Conservation (phyloP, 1,140 invertebrate species). For the Chelonus insularis region DNA sequence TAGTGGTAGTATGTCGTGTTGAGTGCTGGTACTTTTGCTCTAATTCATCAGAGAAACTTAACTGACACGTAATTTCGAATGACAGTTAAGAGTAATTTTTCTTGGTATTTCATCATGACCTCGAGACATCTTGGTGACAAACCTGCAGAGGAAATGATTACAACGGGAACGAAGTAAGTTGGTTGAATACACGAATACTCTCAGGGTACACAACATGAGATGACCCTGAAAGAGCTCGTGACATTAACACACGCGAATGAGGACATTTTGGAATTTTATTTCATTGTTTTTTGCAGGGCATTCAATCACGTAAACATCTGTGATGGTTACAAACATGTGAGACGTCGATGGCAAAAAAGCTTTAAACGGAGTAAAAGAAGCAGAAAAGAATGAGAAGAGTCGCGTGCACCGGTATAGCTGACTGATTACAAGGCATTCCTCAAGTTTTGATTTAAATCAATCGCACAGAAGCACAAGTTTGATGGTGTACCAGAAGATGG, state of each 20-base stretch:
- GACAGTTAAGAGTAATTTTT: slow-evolving; percentile 5
- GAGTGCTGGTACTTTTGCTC: slow-evolving; percentile 1
- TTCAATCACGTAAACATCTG: no score
- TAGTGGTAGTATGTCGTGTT: no score
- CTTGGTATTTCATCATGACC: slow-evolving; percentile 22
- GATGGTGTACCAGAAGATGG: neutral
- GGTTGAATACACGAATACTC: neutral
- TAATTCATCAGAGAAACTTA: neutral
- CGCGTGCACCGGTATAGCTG: slow-evolving; percentile 12
- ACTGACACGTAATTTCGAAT: neutral
- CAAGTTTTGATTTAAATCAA: slow-evolving; percentile 25
- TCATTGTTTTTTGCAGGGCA: neutral
- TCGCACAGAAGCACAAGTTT: slow-evolving; percentile 10
- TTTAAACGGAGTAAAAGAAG: neutral
- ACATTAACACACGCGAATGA: neutral
- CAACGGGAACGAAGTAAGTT: slow-evolving; percentile 20
- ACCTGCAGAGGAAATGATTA: neutral
- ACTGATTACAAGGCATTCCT: slow-evolving; percentile 19
- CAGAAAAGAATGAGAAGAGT: slow-evolving; percentile 4
- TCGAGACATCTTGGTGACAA: slow-evolving; percentile 10
- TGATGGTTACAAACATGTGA: no score
- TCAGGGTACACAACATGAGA: neutral
- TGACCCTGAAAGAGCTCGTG: slow-evolving; percentile 1
- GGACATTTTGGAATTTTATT: neutral
- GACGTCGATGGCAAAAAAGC: no score